Evolutionary conservation across 2,888 invertebrate species (phyloP), one percentile per base, ranked within the genome.

Genomic region (Eupithecia insigniata): DNA sequence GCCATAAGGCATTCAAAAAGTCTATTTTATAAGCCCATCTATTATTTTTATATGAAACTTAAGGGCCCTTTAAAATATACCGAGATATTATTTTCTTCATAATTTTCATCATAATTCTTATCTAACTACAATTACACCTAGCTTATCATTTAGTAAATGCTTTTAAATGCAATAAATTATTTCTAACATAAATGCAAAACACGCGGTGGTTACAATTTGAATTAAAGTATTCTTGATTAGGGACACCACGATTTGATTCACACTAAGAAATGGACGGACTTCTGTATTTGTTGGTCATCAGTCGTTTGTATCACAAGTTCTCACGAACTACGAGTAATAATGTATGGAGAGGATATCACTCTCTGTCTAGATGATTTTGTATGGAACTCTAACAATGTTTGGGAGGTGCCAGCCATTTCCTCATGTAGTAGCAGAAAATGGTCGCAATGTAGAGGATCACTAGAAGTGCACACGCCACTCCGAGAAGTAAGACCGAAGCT

Each of bases 381-480:
- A 32, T 66, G 55, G 51, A 43, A 66, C 66, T 80, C 81, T 93
- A 91, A 95, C 97, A 96, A 90, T 96, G 97, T 90, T 98, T 98
- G 83, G 97, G 96, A 18, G 98, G 98, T 80, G 96, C 95, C 89
- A 98, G 95, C 98, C 98, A 98, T 89, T 98, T 98, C 89, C 97
- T 97, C 97, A 98, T 98, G 95, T 97, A 98, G 92, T 98, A 98
- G 91, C 97, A 98, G 95, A 98, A 98, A 84, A 98, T 95, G 68
- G 98, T 98, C 83, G 98, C 98, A 84, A 98, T 96, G 94, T 98
- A 98, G 71, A 98, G 95, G 72, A 98, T 95, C 69, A 98, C 96
- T 85, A 99, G 95, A 76, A 98, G 95, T 73, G 98, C 98, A 90
- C 98, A 98, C 70, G 98, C 98, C 36, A 98, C 98, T 76, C 98